Percentiles rank a stretch among this genome's conserved stretches.
phyloP scores from a whole-genome alignment of 2,113 vertebrate genomes.

The Rhinogobius similis region DNA sequence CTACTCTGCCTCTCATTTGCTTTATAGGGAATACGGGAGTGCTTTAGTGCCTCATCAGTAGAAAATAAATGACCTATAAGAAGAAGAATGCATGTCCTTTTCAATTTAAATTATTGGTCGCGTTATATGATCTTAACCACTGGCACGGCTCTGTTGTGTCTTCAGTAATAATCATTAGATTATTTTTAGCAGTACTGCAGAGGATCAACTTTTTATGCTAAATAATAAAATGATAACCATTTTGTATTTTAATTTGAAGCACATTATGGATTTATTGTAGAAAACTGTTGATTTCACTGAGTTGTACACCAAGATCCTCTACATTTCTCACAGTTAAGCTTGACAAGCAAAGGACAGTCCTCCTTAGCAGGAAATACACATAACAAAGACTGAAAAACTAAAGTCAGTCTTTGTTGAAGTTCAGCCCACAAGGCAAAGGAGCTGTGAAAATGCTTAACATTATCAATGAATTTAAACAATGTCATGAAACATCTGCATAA shows the following conservation, averaged over 20 bases:
- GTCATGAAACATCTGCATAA: background rate
- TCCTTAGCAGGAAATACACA: background rate
- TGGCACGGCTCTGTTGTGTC: background rate
- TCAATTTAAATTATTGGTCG: background rate
- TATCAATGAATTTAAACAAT: background rate
- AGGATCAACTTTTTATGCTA: too few relatives aligned
- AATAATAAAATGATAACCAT: too few relatives aligned
- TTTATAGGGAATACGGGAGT: too few relatives aligned
- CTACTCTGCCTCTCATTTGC: background rate
- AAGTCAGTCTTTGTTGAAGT: background rate
- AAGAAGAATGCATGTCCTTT: too few relatives aligned
- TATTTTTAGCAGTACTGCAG: too few relatives aligned
- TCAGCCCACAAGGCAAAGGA: background rate
- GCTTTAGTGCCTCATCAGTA: too few relatives aligned
- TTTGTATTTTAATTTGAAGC: background rate
- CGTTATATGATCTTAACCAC: background rate
- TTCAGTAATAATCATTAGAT: too few relatives aligned
- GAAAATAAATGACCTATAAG: too few relatives aligned
- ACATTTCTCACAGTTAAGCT: background rate
- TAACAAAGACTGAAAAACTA: background rate
- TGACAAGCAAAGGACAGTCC: background rate
- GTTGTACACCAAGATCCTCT: background rate
- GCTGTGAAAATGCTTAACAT: background rate
- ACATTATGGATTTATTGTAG: background rate
- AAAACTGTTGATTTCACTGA: background rate